Evolutionary conservation across 2,888 invertebrate species (phyloP), one percentile per base, ranked within the genome.

Genomic region (Cybosia mesomella): DNA sequence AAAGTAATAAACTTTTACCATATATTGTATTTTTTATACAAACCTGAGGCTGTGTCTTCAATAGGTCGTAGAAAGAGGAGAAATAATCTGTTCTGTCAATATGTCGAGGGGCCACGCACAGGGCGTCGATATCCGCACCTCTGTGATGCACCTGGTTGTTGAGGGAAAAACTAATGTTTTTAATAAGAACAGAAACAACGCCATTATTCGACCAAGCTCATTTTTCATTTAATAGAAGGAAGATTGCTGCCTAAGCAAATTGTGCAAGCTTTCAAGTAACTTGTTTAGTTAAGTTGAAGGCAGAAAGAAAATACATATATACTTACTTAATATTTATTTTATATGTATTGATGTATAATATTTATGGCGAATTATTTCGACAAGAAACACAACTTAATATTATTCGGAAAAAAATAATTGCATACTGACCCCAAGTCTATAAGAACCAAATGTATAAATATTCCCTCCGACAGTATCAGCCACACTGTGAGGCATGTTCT

Each of bases 391-490:
- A 8, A 5, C 18, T 18, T 43, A 7, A 49, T 49, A 49, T 43
- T 18, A 43, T n/a, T 8, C 9, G 8, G 9, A 49, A n/a, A n/a
- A 18, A 49, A 49, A 18, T 18, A 49, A 49, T 21, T 13, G 36
- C 22, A 39, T 24, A 92, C 95, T 94, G 81, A 96, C 99, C 82
- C 99, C 98, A 80, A 98, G 96, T 78, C 98, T 96, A 89, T 99
- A 99, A 67, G 99, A 99, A 59, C 99, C 99, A 92, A 99, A 99
- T n/a, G 99, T 99, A 88, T 98, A 99, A 72, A 99, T 98, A 94
- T 99, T 99, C 5, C 99, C 99, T 28, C 99, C 99, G 69, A 99
- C 98, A 78, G 97, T 97, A 67, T 98, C 98, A 1, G 98, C 98
- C 1, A 98, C 97, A 80, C 96, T 97, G 68, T 97, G 97, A 9